phyloP scores from a whole-genome alignment of 2,888 invertebrate genomes.

The Cryptosula pallasiana region DNA sequence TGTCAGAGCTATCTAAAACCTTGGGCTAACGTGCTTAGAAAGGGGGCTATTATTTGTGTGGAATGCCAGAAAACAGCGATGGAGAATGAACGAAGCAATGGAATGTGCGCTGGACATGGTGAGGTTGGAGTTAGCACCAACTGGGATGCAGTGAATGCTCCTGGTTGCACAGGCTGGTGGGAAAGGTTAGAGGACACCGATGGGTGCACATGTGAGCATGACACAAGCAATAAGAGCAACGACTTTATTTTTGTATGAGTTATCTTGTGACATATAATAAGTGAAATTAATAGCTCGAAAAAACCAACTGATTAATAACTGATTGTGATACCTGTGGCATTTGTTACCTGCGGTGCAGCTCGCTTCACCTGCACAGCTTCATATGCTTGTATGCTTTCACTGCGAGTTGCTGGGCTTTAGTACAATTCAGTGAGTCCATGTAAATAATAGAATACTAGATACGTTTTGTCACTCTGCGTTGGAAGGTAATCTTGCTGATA shows the following conservation, averaged over 20 bases:
- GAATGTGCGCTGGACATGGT: slow-evolving; percentile 20
- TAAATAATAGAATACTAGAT: no score
- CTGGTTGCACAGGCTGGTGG: slow-evolving; percentile 24
- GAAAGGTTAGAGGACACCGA: slow-evolving; percentile 10
- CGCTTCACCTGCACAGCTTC: no score
- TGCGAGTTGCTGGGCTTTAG: no score
- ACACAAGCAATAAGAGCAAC: background rate
- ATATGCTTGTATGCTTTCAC: no score
- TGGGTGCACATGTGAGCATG: background rate
- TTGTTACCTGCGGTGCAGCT: no score
- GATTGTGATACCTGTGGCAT: no score
- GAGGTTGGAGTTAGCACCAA: slow-evolving; percentile 16
- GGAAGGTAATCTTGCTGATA: no score
- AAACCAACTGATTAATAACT: no score
- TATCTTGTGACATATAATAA: no score
- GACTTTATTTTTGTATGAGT: slow-evolving; percentile 8
- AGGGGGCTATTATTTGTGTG: slow-evolving; percentile 16
- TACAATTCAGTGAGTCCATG: no score
- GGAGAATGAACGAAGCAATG: slow-evolving; percentile 8
- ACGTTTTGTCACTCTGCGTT: no score
- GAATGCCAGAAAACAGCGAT: slow-evolving; percentile 23
- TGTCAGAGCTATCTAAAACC: slow-evolving; percentile 12
- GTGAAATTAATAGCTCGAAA: no score
- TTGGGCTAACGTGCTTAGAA: slow-evolving; percentile 21
- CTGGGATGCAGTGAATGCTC: slow-evolving; percentile 24